Evolutionary conservation across 2,888 invertebrate species (phyloP).

Genomic region (Congeria kusceri): DNA sequence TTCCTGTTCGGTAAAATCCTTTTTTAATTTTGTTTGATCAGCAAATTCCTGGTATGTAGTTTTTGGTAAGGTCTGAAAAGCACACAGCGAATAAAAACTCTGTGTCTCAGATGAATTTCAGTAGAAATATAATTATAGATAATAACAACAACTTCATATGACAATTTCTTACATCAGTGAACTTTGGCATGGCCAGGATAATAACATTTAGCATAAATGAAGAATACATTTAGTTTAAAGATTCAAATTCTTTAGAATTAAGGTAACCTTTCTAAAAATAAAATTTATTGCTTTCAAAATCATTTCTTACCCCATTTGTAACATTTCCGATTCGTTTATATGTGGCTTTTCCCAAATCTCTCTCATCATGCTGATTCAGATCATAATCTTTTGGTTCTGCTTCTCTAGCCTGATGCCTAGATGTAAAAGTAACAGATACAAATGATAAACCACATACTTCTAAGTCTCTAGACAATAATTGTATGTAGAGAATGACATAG

Average conservation of each 20-base stretch:
- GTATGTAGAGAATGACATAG: too few relatives aligned
- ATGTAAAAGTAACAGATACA: too few relatives aligned
- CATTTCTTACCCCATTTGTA: constrained; percentile 78
- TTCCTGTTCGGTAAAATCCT: constrained; percentile 78
- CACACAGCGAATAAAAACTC: background rate
- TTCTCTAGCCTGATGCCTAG: constrained; percentile 84
- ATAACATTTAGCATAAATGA: background rate
- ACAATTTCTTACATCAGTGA: too few relatives aligned
- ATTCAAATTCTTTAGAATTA: too few relatives aligned
- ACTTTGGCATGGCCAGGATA: too few relatives aligned
- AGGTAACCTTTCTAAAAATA: background rate
- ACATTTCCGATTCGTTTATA: constrained; percentile 82
- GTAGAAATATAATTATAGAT: too few relatives aligned
- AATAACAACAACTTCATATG: too few relatives aligned
- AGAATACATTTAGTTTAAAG: too few relatives aligned
- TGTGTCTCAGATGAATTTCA: background rate
- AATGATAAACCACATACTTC: too few relatives aligned
- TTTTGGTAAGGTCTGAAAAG: constrained; percentile 78
- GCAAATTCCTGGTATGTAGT: constrained; percentile 83
- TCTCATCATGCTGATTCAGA: constrained; percentile 73
- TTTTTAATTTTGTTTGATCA: constrained; percentile 76
- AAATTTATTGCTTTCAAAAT: background rate
- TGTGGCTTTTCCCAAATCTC: constrained; percentile 81
- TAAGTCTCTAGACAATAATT: too few relatives aligned
- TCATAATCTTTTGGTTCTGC: constrained; percentile 85